phyloP scores from a whole-genome alignment of 1,140 invertebrate species.

The Listronotus bonariensis region DNA sequence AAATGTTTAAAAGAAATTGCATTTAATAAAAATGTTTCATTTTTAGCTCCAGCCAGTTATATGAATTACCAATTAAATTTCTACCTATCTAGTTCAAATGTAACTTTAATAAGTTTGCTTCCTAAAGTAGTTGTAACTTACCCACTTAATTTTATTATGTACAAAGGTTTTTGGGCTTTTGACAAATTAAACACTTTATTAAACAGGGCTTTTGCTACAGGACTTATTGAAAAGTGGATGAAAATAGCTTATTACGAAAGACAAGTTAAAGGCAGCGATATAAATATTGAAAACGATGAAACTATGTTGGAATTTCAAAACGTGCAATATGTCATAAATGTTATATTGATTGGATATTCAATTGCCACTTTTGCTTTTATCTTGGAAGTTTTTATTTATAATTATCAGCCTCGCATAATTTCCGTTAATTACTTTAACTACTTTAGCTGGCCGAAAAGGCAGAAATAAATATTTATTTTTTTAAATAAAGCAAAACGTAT shows the following conservation, averaged over 20 bases:
- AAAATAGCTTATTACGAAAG: background rate
- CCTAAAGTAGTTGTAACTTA: background rate
- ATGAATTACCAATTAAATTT: background rate
- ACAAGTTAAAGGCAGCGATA: background rate
- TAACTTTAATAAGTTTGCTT: background rate
- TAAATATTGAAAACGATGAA: background rate
- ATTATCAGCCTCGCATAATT: no score
- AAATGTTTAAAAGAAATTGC: constrained; percentile 3
- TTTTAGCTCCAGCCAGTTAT: background rate
- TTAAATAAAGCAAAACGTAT: no score
- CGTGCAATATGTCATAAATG: no score
- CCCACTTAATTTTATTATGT: constrained; percentile 4
- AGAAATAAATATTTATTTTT: no score
- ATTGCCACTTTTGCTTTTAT: no score
- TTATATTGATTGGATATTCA: no score
- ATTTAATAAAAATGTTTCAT: background rate
- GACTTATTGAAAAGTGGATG: constrained; percentile 6
- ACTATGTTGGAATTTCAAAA: constrained; percentile 2
- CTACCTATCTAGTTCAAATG: background rate
- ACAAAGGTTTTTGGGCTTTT: constrained; percentile 5
- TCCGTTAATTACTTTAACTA: no score
- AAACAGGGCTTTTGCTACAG: background rate
- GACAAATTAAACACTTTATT: background rate
- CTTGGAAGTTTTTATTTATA: no score
- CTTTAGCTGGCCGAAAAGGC: no score